Conservation (phyloP, 2,113 vertebrate species). For the Nesoenas mayeri region DNA sequence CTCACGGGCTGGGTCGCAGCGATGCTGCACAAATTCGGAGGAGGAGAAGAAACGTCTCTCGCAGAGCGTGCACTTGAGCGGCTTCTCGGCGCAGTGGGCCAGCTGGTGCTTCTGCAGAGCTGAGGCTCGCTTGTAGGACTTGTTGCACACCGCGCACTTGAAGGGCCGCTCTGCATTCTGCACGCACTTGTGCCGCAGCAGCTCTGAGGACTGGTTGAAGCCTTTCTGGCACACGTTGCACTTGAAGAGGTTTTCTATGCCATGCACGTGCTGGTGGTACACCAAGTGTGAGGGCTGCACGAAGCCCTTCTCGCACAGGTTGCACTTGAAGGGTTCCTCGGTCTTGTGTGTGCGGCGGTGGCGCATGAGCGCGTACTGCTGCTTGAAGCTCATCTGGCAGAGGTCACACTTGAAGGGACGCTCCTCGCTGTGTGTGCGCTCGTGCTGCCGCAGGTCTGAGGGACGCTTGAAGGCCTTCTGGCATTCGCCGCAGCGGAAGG, state of each 20-base stretch:
- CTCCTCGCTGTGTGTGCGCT: slow-evolving; percentile 96
- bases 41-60: slow-evolving; percentile 97
- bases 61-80: slow-evolving; percentile 93
- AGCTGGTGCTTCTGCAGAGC: slow-evolving; percentile 95
- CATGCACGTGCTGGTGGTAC: slow-evolving; percentile 96
- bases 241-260: slow-evolving; percentile 96
- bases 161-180: slow-evolving; percentile 91
- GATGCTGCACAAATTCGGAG: slow-evolving; percentile 95
- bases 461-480: slow-evolving; percentile 96
- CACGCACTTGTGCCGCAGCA: slow-evolving; percentile 93
- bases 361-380: slow-evolving; percentile 93
- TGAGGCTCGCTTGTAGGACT: slow-evolving; percentile 94
- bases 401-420: slow-evolving; percentile 97
- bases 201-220: slow-evolving; percentile 94
- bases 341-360: slow-evolving; percentile 93
- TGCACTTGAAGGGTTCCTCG: slow-evolving; percentile 89
- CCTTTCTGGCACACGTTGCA: slow-evolving; percentile 96
- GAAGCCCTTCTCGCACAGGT: slow-evolving; percentile 95
- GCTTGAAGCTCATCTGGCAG: slow-evolving; percentile 99
- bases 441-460: slow-evolving; percentile 93
- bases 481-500: slow-evolving; percentile 92
- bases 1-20: slow-evolving; percentile 91
- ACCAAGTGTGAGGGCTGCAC: slow-evolving; percentile 94
- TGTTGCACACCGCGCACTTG: slow-evolving; percentile 93
- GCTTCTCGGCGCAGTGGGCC: slow-evolving; percentile 93